Evolutionary conservation across 2,797 vertebrate genomes (phyloP).

Genomic region (Eulemur coronatus): DNA sequence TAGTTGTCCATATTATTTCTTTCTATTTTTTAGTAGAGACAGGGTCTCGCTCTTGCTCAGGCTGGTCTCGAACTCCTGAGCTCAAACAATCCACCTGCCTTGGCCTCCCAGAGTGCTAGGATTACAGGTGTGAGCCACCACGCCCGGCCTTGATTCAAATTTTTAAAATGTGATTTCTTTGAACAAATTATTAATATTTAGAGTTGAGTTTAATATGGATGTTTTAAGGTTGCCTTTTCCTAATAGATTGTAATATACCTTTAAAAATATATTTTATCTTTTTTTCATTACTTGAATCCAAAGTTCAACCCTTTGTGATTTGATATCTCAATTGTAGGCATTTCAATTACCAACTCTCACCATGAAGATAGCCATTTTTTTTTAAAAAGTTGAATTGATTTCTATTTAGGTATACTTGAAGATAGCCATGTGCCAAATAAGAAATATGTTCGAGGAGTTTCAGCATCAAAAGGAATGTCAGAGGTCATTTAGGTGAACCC

Average conservation of each 20-base stretch:
- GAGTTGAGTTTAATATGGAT: background rate
- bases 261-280: background rate
- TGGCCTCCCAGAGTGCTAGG: too few species aligned
- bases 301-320: background rate
- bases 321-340: background rate
- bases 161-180: slow-evolving; percentile 45
- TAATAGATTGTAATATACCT: slow-evolving; percentile 33
- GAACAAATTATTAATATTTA: slow-evolving; percentile 38
- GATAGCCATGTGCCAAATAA: background rate
- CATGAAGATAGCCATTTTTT: background rate
- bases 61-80: too few species aligned
- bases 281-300: slow-evolving; percentile 42
- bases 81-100: too few species aligned
- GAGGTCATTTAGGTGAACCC: background rate
- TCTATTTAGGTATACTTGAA: slow-evolving; percentile 27
- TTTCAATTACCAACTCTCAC: background rate
- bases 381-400: background rate
- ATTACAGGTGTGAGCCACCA: too few species aligned
- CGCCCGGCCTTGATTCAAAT: background rate
- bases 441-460: slow-evolving; percentile 35
- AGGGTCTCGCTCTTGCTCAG: too few species aligned
- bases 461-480: slow-evolving; percentile 30
- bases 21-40: too few species aligned
- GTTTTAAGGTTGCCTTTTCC: slow-evolving; percentile 50
- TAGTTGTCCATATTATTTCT: too few species aligned